phyloP scores from a whole-genome alignment of 2,113 vertebrate genomes.

The Passer domesticus region DNA sequence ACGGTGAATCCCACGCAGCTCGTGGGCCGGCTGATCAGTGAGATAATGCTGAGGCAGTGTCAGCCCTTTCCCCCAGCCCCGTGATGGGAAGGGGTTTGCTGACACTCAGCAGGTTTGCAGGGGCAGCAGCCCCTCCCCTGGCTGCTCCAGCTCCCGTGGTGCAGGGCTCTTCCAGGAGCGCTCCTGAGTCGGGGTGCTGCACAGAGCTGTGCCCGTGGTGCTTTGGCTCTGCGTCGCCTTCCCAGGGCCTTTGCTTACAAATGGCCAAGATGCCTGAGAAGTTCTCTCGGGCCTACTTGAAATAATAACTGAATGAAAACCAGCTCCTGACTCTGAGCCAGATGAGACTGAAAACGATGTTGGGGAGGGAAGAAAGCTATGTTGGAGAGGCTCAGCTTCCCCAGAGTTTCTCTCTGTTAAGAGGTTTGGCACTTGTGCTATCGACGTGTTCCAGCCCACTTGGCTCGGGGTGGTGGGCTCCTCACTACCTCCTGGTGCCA shows the following conservation, averaged over 20 bases:
- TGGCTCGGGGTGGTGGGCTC: not conserved
- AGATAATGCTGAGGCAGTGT: not conserved
- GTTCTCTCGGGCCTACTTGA: not conserved
- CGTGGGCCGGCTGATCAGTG: not conserved
- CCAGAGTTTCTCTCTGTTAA: not conserved
- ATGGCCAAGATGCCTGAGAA: not conserved
- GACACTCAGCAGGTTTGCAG: not conserved
- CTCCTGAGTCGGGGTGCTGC: rapidly evolving
- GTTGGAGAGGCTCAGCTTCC: not conserved
- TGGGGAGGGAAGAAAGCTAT: not conserved
- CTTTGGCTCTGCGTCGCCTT: not conserved
- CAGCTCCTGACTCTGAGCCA: not conserved
- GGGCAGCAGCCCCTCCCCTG: not conserved
- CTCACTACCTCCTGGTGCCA: not conserved
- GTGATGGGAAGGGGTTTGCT: not conserved
- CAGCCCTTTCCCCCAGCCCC: slow-evolving; percentile 12
- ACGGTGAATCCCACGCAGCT: slow-evolving; percentile 11
- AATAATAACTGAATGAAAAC: slow-evolving; percentile 16
- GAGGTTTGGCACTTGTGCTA: not conserved
- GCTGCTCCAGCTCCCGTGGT: not conserved
- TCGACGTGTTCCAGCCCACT: not conserved
- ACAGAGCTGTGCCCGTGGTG: rapidly evolving
- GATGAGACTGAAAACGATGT: not conserved
- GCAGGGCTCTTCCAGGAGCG: not conserved
- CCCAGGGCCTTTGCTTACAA: not conserved